These are phyloP conservation scores for Chaetodon auriga DNA, from an alignment of 2,113 vertebrate genomes.

Conservation along the genomic window DNA sequence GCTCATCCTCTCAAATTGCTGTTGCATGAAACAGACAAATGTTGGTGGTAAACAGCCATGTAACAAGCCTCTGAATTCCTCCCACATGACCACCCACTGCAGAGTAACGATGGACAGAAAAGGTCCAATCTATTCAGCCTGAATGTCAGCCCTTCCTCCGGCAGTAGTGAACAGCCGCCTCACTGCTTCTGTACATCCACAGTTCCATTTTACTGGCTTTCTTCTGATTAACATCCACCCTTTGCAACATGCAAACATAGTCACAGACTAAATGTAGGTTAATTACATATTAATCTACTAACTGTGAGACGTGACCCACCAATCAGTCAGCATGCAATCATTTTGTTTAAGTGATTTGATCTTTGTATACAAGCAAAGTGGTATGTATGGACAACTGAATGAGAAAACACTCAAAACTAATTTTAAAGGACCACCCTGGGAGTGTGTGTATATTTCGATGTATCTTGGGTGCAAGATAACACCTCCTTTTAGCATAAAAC, in stretches of 20 bases:
- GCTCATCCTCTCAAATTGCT: background rate
- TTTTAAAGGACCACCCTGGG: no score
- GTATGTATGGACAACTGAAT: background rate
- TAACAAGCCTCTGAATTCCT: slow-evolving; percentile 27
- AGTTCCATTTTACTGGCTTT: background rate
- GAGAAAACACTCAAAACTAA: background rate
- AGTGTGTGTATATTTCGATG: no score
- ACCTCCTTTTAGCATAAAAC: background rate
- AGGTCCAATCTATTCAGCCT: slow-evolving; percentile 11
- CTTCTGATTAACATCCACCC: background rate
- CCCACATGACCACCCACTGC: slow-evolving; percentile 17
- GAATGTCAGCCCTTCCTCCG: slow-evolving; percentile 54
- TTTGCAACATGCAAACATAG: background rate
- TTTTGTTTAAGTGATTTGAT: background rate
- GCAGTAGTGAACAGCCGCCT: background rate
- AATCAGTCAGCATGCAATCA: background rate
- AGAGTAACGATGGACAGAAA: slow-evolving; percentile 4
- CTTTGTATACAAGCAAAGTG: background rate
- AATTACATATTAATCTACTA: background rate
- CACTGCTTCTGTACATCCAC: background rate
- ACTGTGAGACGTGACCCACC: background rate
- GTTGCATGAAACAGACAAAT: slow-evolving; percentile 10
- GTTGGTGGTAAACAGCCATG: slow-evolving; percentile 15
- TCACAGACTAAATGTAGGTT: background rate
- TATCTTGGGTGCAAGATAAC: no score